Evolutionary conservation across 2,888 invertebrate genomes (phyloP), one percentile per base, ranked within the genome.

Genomic region (Gortyna flavago): DNA sequence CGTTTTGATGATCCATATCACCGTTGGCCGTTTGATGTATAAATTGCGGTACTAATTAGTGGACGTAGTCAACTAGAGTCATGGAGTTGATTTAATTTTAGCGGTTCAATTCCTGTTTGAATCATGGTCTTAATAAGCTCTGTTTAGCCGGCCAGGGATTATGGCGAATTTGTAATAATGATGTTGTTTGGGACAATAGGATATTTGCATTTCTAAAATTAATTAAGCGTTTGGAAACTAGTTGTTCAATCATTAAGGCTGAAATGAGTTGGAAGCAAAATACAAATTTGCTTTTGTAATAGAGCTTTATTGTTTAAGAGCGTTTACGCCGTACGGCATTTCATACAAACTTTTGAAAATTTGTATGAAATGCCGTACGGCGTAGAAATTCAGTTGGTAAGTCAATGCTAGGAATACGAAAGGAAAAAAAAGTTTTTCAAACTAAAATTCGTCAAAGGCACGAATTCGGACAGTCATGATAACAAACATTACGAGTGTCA

Each of bases 11-110:
- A 85, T 84, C 87, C 81, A 85, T 88, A 89, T 90, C 90, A 86
- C 87, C 81, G 84, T 86, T 86, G 80, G 75, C 79, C 82, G 81
- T 89, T 88, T 90, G 87, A 89, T 86, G 87, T 86, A 82, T 85
- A 88, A 86, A 89, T 87, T 89, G 90, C 73, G 82, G 72, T 83
- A 77, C 89, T 90, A 85, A 88, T 90, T 89, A 88, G 85, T 85
- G 85, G 70, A 84, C 84, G 78, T 81, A 75, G 80, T 87, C 83
- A 82, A 77, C 85, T 87, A 85, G 79, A 83, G 62, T 41, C 75
- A 79, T 81, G 66, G 78, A 86, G 83, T 81, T 84, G 82, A 88
- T 87, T 85, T 87, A 85, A 88, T 87, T 86, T 88, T 82, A 85
- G 85, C 69, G 76, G 72, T 85, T 86, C 78, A 85, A 87, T 83